phyloP scores from a whole-genome alignment of 2,888 invertebrate genomes.

The Apotomis turbidana region DNA sequence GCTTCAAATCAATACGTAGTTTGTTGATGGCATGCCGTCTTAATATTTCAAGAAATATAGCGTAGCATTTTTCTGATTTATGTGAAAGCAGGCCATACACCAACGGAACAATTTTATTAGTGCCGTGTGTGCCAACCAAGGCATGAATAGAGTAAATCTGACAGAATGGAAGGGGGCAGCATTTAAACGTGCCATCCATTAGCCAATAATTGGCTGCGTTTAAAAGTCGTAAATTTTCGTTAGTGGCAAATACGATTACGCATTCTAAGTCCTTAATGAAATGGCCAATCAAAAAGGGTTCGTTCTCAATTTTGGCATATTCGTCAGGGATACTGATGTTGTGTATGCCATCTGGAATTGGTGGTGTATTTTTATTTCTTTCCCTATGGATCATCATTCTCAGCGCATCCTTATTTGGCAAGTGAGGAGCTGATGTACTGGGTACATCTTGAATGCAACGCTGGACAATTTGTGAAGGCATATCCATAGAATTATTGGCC shows the following conservation, averaged over 20 bases:
- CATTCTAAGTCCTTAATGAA: not conserved
- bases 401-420: not conserved
- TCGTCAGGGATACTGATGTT: not conserved
- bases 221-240: not conserved
- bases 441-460: not conserved
- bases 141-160: conserved; percentile 8
- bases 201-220: not conserved
- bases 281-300: conserved; percentile 10
- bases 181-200: conserved; percentile 18
- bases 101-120: not conserved
- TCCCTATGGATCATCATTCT: not conserved
- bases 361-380: not conserved
- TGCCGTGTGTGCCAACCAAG: not conserved
- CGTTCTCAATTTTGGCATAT: conserved; percentile 2
- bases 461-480: conserved; percentile 1
- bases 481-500: too few species aligned
- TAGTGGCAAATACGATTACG: not conserved
- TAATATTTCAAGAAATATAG: not conserved
- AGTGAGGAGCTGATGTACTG: not conserved
- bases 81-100: conserved; percentile 2
- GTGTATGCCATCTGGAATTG: not conserved
- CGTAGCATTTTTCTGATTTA: not conserved
- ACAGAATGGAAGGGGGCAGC: conserved; percentile 6
- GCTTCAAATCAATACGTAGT: not conserved
- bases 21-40: not conserved